Conservation (phyloP, 2,797 vertebrate genomes). For the Pangasius sanitwongsei region DNA sequence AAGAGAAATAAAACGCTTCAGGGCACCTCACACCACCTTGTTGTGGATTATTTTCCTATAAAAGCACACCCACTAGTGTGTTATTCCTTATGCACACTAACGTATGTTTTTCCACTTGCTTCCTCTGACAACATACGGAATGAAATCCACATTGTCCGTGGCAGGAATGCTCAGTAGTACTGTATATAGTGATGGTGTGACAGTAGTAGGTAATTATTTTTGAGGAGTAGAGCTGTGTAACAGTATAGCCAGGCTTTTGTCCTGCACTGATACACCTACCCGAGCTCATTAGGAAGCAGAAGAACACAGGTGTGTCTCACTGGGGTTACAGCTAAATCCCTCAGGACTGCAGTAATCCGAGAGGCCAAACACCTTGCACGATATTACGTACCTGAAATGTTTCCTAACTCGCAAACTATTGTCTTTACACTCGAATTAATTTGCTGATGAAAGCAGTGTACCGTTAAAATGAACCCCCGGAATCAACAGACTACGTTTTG, state of each 20-base stretch:
- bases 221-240: neutral
- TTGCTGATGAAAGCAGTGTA: slow-evolving; percentile 35
- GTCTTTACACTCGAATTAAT: slow-evolving; percentile 9
- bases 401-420: slow-evolving; percentile 6
- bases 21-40: neutral
- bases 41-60: neutral
- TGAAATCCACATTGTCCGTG: neutral
- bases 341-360: slow-evolving; percentile 3
- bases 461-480: neutral
- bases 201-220: slow-evolving; percentile 15
- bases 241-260: slow-evolving; percentile 1
- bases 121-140: neutral
- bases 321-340: slow-evolving; percentile 24
- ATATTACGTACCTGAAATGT: neutral
- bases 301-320: slow-evolving; percentile 41
- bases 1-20: neutral
- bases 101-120: neutral
- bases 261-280: neutral
- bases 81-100: neutral
- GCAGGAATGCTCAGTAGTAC: slow-evolving; percentile 1
- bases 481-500: slow-evolving; percentile 7
- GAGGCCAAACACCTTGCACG: neutral
- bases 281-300: slow-evolving; percentile 31
- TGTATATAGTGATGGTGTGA: neutral
- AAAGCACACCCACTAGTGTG: neutral